Conservation (phyloP, 2,797 vertebrate species). For the Megalops cyprinoides region DNA sequence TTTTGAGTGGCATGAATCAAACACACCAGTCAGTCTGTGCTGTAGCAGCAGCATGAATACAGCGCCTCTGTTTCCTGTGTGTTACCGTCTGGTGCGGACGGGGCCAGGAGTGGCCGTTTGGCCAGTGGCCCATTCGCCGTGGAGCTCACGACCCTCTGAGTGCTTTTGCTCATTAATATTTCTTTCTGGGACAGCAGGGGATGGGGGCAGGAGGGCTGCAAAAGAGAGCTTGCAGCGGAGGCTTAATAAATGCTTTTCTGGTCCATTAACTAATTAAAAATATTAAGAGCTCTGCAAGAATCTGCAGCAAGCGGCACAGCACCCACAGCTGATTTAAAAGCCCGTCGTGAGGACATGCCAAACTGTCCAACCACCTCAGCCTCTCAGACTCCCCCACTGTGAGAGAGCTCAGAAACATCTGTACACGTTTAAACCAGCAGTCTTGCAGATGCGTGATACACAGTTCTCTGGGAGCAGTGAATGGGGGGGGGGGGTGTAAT, state of each 20-base stretch:
- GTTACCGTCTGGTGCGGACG: not conserved
- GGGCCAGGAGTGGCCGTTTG: too few species aligned
- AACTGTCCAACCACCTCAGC: not conserved
- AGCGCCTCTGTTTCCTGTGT: too few species aligned
- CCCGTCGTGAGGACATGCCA: slow-evolving; percentile 57
- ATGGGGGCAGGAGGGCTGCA: slow-evolving; percentile 41
- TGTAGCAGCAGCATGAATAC: not conserved
- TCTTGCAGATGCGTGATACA: not conserved
- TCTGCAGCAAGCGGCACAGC: slow-evolving; percentile 48
- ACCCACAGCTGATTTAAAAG: slow-evolving; percentile 67
- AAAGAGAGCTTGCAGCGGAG: slow-evolving; percentile 72
- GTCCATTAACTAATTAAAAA: slow-evolving; percentile 82
- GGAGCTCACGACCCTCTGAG: slow-evolving; percentile 61
- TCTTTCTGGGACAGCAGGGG: slow-evolving; percentile 47
- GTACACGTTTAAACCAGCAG: not conserved
- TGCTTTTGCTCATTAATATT: slow-evolving; percentile 70
- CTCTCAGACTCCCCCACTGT: not conserved
- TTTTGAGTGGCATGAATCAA: not conserved
- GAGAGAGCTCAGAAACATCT: not conserved
- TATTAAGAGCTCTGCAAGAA: slow-evolving; percentile 74
- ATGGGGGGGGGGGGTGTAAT: too few species aligned
- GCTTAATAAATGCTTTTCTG: slow-evolving; percentile 70
- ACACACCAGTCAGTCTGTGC: not conserved
- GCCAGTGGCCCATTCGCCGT: slow-evolving; percentile 6
- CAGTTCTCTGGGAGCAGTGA: not conserved